Percentiles rank a stretch among this genome's conserved stretches.
Evolutionary conservation across 2,797 vertebrate species (phyloP).

Genomic region (Sphenopsis melanotis): DNA sequence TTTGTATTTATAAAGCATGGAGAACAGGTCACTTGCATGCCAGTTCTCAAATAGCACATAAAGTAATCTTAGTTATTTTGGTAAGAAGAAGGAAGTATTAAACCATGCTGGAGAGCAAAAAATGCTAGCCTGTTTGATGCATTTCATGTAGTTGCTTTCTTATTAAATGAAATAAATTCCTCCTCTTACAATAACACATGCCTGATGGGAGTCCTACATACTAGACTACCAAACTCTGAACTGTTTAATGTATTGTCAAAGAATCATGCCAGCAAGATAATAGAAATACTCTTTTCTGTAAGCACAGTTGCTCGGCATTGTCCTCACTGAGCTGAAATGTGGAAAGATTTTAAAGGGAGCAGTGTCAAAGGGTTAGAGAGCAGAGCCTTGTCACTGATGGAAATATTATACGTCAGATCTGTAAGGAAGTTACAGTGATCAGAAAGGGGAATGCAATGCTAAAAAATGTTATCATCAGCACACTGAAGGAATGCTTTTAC

Average conservation of each 20-base stretch:
- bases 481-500: conserved; percentile 29
- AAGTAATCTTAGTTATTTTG: neutral
- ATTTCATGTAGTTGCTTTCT: neutral
- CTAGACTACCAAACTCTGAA: neutral
- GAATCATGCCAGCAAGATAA: neutral
- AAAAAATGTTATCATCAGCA: conserved; percentile 40
- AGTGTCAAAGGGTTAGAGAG: neutral
- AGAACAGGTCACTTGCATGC: neutral
- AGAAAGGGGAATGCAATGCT: conserved; percentile 27
- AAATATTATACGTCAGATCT: conserved; percentile 1
- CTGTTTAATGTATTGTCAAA: neutral
- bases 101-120: neutral
- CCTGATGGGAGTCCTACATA: neutral
- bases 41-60: neutral
- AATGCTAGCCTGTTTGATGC: neutral
- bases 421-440: neutral
- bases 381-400: neutral
- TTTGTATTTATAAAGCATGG: neutral
- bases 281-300: neutral
- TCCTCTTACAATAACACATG: neutral
- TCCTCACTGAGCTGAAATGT: neutral
- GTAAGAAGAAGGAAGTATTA: neutral
- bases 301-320: neutral
- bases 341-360: neutral
- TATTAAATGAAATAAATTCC: neutral